phyloP scores from a whole-genome alignment of 2,113 vertebrate species.

The Illadopsis cleaveri region DNA sequence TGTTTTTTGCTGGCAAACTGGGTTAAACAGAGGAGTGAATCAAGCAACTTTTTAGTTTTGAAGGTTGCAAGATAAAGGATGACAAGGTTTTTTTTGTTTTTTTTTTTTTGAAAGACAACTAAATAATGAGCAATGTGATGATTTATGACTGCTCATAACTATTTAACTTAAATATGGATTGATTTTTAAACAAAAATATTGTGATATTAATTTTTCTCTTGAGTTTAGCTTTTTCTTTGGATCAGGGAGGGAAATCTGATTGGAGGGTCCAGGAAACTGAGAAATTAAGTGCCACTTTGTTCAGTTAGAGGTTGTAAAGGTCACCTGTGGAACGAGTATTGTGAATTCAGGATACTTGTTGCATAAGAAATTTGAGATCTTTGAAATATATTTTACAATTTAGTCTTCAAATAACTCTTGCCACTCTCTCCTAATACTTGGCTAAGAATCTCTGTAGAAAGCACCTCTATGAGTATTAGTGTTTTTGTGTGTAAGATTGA shows the following conservation, averaged over 20 bases:
- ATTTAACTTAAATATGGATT: background rate
- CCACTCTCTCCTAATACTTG: background rate
- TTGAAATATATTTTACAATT: background rate
- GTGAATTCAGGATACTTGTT: background rate
- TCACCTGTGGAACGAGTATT: background rate
- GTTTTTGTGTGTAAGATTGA: background rate
- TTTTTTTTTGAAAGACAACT: background rate
- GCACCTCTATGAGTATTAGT: rapidly evolving
- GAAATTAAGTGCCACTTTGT: background rate
- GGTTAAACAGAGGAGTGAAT: background rate
- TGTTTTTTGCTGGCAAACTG: background rate
- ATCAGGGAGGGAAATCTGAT: background rate
- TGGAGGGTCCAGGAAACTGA: background rate
- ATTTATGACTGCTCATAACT: background rate
- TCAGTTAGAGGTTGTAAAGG: background rate
- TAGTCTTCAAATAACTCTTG: background rate
- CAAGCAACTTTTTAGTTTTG: background rate
- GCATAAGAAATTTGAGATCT: background rate
- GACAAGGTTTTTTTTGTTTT: background rate
- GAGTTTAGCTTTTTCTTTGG: background rate
- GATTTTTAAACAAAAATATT: background rate
- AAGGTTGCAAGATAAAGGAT: background rate
- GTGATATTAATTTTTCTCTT: background rate
- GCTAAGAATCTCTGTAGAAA: background rate
- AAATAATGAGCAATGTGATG: background rate